Percentiles rank a stretch among this genome's conserved stretches.
These are phyloP conservation scores for Cylindroiulus punctatus DNA, from an alignment of 2,888 invertebrate genomes.

Conservation along the genomic window DNA sequence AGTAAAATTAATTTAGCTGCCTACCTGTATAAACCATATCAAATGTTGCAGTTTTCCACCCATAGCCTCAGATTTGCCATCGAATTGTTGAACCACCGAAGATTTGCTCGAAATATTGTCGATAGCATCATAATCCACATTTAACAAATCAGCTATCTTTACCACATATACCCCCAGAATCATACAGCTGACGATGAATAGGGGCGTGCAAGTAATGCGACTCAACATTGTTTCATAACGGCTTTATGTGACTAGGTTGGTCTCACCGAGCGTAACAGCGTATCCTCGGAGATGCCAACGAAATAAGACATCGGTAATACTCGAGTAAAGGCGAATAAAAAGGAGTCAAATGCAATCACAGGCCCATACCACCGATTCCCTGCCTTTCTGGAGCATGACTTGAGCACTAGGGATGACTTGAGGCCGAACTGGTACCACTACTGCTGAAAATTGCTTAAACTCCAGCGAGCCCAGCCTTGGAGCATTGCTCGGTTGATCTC, in stretches of 20 bases:
- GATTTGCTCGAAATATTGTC: neutral
- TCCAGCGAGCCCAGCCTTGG: too few relatives aligned
- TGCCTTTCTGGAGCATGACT: too few relatives aligned
- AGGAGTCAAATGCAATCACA: too few relatives aligned
- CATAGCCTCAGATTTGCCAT: neutral
- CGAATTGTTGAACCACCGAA: neutral
- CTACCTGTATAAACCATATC: conserved; percentile 56
- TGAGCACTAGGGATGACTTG: too few relatives aligned
- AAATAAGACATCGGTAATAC: neutral
- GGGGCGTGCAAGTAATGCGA: conserved; percentile 47
- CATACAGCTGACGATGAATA: conserved; percentile 50
- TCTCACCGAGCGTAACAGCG: neutral
- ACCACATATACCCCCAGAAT: conserved; percentile 51
- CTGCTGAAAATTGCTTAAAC: too few relatives aligned
- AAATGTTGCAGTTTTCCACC: conserved; percentile 29
- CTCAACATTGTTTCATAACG: neutral
- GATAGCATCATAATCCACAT: conserved; percentile 38
- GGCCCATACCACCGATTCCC: too few relatives aligned
- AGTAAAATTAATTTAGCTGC: too few relatives aligned
- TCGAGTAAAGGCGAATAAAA: neutral
- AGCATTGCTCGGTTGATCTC: too few relatives aligned
- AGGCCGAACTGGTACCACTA: too few relatives aligned
- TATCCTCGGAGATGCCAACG: neutral
- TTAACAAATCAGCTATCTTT: conserved; percentile 52
- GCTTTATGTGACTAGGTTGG: neutral